Conservation (phyloP, 2,113 vertebrate genomes). For the Taxidea taxus region DNA sequence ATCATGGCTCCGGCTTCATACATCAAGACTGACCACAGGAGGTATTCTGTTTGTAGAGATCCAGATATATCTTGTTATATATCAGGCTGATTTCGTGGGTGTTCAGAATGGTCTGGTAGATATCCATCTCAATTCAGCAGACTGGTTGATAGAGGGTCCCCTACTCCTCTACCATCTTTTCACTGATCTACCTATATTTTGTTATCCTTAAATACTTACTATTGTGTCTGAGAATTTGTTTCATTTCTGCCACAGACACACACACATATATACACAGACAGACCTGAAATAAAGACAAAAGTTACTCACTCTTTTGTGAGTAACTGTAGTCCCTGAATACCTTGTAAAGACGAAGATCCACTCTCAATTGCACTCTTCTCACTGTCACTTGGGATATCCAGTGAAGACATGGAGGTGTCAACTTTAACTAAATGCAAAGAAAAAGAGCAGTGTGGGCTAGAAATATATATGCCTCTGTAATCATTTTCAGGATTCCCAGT, state of each 20-base stretch:
- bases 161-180: no score
- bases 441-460: conserved; percentile 22
- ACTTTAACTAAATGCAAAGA: conserved; percentile 81
- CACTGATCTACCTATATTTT: not conserved
- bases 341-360: conserved; percentile 78
- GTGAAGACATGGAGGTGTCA: conserved; percentile 82
- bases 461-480: not conserved
- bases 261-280: not conserved
- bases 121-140: no score
- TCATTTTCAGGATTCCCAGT: not conserved
- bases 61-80: no score
- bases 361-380: conserved; percentile 82
- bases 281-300: not conserved
- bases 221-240: not conserved
- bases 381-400: conserved; percentile 84
- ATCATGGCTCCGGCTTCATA: no score
- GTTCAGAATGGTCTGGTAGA: no score
- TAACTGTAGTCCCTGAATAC: conserved; percentile 70
- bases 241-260: not conserved
- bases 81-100: no score
- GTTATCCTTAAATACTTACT: not conserved
- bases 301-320: conserved; percentile 84
- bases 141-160: no score
- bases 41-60: no score
- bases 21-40: no score